Evolutionary conservation across 2,113 vertebrate genomes (phyloP), one percentile per base, ranked within the genome.

Genomic region (Alethe diademata): DNA sequence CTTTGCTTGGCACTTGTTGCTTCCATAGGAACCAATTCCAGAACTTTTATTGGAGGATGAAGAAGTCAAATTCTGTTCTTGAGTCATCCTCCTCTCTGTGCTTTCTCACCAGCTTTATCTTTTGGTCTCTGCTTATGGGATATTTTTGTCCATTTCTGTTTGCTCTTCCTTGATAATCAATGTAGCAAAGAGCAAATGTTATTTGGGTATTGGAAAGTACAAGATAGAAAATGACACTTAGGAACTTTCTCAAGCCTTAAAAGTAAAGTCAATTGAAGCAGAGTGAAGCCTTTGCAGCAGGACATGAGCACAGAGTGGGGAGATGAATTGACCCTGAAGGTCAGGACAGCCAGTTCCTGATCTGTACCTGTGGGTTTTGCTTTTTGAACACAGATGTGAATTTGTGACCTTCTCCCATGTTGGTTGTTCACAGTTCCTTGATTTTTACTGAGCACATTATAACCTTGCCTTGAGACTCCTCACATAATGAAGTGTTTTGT

Each of bases 231-330:
- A 40, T 36, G 9, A 6, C 9, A 43, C 14, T 64, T n/a, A 4
- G 4, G 58, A 26, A 25, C 12, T 43, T 33, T 12, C 58, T 8
- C 26, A 28, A 16, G 29, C 58, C 12, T 62, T 62, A 9, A 42
- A 5, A 11, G 14, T 53, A 1, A 29, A 33, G 7, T 50, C 3
- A 19, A 0, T 54, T 71, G 25, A 54, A 71, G 10, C 16, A 61
- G 29, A 58, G 14, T 12, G 35, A 48, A 31, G 17, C 4, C 40
- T 36, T 71, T 5, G 8, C 56, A 33, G 53, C 8, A 45, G 69
- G 31, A 45, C 7, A 15, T 1, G 8, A 22, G 58, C 12, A 1
- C 20, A 40, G 14, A 60, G 12, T 1, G 12, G 28, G 38, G 4
- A 36, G 19, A 8, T 5, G 36, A 54, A 43, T 5, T 75, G 72